These are phyloP conservation scores for Euura lappo DNA, from an alignment of 1,140 invertebrate genomes.

Conservation along the genomic window DNA sequence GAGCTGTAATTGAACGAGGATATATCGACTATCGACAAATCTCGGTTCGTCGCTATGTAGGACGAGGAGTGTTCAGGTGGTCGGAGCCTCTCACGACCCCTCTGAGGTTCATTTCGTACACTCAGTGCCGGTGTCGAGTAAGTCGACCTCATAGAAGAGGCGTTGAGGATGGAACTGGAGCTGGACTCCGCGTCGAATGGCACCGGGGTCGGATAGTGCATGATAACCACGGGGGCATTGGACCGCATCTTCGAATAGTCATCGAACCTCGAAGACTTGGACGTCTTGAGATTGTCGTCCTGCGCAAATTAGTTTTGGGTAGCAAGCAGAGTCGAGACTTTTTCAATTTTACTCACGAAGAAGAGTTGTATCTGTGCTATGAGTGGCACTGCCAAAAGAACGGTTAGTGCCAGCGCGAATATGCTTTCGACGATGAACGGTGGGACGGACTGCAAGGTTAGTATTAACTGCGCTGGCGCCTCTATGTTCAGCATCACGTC, in stretches of 20 bases:
- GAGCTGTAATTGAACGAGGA: constrained; percentile 41
- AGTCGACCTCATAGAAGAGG: constrained; percentile 18
- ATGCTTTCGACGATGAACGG: constrained; percentile 44
- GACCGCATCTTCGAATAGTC: background rate
- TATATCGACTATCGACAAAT: constrained; percentile 38
- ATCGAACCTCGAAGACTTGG: too few relatives aligned
- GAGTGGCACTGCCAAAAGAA: constrained; percentile 47
- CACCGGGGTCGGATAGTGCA: constrained; percentile 34
- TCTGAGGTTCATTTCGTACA: background rate
- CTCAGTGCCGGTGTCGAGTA: constrained; percentile 25
- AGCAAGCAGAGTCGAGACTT: background rate
- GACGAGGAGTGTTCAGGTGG: constrained; percentile 31
- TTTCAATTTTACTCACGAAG: constrained; percentile 39
- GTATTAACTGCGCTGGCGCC: constrained; percentile 34
- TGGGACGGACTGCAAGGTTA: constrained; percentile 46
- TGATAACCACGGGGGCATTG: constrained; percentile 26
- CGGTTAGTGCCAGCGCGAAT: constrained; percentile 41
- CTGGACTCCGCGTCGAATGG: constrained; percentile 34
- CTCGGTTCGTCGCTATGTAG: constrained; percentile 28
- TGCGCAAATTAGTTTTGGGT: background rate
- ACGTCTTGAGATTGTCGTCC: background rate
- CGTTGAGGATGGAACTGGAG: constrained; percentile 25
- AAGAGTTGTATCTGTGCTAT: constrained; percentile 39
- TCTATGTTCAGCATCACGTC: constrained; percentile 43
- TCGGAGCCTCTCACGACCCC: background rate